These are phyloP conservation scores for Esox masquinongy DNA, from an alignment of 2,797 vertebrate species.

Conservation along the genomic window DNA sequence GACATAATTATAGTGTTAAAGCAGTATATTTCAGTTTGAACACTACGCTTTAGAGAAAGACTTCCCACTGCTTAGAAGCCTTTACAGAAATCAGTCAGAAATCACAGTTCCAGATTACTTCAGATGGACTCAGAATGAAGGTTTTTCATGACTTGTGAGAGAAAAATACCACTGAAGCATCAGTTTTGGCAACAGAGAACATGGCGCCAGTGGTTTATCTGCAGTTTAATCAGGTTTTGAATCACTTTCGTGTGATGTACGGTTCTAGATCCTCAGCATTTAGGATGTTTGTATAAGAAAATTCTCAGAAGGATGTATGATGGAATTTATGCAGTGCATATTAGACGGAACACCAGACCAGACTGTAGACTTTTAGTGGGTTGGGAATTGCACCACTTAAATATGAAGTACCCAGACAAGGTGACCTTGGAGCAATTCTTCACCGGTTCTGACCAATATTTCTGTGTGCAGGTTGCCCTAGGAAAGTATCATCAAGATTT, in stretches of 20 bases:
- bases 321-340: background rate
- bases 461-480: too few species aligned
- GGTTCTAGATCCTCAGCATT: background rate
- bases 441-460: too few species aligned
- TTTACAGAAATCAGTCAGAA: slow-evolving; percentile 11
- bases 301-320: background rate
- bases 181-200: background rate
- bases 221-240: background rate
- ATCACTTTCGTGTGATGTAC: background rate
- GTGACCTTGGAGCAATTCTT: too few species aligned
- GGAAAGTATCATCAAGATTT: too few species aligned
- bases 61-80: slow-evolving; percentile 8
- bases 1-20: background rate
- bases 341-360: background rate
- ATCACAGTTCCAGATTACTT: slow-evolving; percentile 20
- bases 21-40: background rate
- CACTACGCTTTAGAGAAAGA: background rate
- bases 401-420: too few species aligned
- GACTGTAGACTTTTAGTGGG: background rate
- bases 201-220: background rate
- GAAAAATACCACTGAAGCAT: slow-evolving; percentile 7
- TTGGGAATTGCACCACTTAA: slow-evolving; percentile 1
- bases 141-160: slow-evolving; percentile 21
- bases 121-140: slow-evolving; percentile 23
- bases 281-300: background rate